These are phyloP conservation scores for Trematocara nigrifrons DNA, from an alignment of 2,113 vertebrate genomes.

Conservation along the genomic window DNA sequence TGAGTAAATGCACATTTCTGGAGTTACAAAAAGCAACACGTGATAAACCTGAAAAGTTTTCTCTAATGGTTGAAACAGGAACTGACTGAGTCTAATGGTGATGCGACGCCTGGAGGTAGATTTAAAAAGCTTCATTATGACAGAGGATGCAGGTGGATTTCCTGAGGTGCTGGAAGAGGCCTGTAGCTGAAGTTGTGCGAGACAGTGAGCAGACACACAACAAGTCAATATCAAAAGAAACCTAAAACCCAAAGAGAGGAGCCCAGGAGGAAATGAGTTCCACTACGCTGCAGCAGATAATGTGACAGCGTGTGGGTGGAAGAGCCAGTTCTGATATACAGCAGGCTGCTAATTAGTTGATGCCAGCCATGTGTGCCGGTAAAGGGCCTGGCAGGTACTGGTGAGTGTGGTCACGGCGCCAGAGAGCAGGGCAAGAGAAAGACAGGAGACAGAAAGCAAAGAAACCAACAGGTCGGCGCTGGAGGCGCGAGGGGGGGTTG, in stretches of 20 bases:
- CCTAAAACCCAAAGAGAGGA: not conserved
- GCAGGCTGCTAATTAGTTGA: not conserved
- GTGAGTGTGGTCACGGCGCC: not conserved
- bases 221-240: not conserved
- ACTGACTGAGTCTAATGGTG: not conserved
- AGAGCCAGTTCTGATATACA: not conserved
- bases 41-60: not conserved
- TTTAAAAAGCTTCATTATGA: not conserved
- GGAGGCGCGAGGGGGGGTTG: not conserved
- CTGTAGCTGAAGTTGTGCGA: not conserved
- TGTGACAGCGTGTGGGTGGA: not conserved
- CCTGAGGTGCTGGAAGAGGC: not conserved
- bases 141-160: not conserved
- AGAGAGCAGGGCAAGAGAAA: not conserved
- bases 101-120: not conserved
- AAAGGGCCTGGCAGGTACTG: not conserved
- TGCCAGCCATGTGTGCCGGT: not conserved
- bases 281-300: not conserved
- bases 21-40: not conserved
- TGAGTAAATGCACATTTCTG: not conserved
- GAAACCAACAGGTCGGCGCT: not conserved
- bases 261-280: not conserved
- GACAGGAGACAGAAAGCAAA: not conserved
- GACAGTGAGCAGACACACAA: not conserved
- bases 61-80: not conserved